Base-by-base conservation (phyloP, 2,888 invertebrate genomes). In the Tubulanus polymorphus region DNA sequence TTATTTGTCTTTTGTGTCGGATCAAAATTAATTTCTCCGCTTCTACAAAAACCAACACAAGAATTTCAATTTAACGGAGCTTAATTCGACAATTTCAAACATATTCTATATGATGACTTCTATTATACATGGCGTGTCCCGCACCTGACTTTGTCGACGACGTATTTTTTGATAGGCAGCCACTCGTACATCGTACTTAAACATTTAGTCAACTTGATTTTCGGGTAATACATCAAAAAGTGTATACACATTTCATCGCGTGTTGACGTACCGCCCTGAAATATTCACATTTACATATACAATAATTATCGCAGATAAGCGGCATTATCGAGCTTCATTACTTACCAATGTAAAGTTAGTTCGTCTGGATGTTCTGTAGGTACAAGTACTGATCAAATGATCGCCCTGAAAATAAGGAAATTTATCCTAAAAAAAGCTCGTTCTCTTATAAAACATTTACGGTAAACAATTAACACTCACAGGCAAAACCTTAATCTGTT, bases 241-340 rank as follows among this genome's bases (percentile, higher is more conserved):
- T 63, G 60, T 2, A 69, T 41, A 57, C 71, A 71, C 71, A 69
- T 70, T 51, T 71, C 71, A 5, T 69, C 61, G 12, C 45, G 18
- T 1, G 70, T 70, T 1, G 62, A 60, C 5, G 63, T 48, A 3
- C 70, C 71, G 23, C 71, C 71, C 70, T 70, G 51, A 1, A 63
- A 48, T 41, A 41, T 12, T 10, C 5, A 41, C n/a, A 41, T 5
- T 8, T 20, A 41, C 18, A 15, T 41, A 23, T 18, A 8, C 18
- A 41, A 41, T 41, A 15, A 41, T 5, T 20, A 46, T 12, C 3
- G 10, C 23, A 20, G 12, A 20, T 28, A 8, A 23, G 3, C 15
- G 20, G 23, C 26, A 48, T 6, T 5, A 18, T 12, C 6, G 5
- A 48, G 29, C 41, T 8, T 10, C 32, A n/a, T 48, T 45, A 60